Evolutionary conservation across 2,797 vertebrate genomes (phyloP).

Genomic region (Pristis pectinata): DNA sequence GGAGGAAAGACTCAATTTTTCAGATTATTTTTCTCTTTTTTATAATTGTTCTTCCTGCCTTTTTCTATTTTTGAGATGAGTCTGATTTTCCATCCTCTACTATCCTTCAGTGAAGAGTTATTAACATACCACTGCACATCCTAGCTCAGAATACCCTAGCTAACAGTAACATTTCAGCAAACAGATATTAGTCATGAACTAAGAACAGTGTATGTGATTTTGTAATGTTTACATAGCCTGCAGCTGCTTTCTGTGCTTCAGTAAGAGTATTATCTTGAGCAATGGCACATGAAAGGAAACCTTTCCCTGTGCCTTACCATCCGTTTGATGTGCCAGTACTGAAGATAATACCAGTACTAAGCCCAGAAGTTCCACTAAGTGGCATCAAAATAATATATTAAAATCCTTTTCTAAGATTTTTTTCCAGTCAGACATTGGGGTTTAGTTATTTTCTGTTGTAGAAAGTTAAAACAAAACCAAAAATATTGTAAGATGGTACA

Average conservation of each 20-base stretch:
- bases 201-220: not conserved
- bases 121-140: not conserved
- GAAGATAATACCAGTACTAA: constrained; percentile 4
- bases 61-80: not conserved
- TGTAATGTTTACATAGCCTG: constrained; percentile 22
- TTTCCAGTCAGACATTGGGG: constrained; percentile 7
- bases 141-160: not conserved
- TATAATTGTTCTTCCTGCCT: not conserved
- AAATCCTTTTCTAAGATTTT: not conserved
- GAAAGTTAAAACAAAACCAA: not conserved
- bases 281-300: constrained; percentile 30
- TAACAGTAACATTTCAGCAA: not conserved
- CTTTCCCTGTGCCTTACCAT: constrained; percentile 10
- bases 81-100: not conserved
- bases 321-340: constrained; percentile 12
- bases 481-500: not conserved
- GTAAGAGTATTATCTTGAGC: constrained; percentile 32
- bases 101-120: not conserved
- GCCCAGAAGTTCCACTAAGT: not conserved
- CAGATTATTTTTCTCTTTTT: no score
- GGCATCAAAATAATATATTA: not conserved
- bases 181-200: not conserved
- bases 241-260: not conserved
- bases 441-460: not conserved
- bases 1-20: not conserved